Evolutionary conservation across 2,113 vertebrate genomes (phyloP).

Genomic region (Chloropsis cyanopogon): DNA sequence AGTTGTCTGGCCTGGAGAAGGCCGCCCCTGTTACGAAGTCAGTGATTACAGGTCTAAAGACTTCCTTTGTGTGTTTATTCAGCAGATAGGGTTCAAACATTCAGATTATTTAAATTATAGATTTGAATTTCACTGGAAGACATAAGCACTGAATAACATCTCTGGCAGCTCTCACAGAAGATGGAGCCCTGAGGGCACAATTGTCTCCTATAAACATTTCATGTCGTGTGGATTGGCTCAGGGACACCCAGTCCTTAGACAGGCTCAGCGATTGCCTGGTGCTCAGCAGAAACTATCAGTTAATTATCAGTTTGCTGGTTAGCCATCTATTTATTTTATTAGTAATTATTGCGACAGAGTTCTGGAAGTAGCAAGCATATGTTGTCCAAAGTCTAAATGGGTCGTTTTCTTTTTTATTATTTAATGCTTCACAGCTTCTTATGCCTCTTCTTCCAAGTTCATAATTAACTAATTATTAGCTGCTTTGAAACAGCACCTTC

Average conservation of each 20-base stretch:
- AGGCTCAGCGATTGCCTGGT: constrained; percentile 66
- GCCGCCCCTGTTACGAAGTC: constrained; percentile 83
- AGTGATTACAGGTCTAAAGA: constrained; percentile 95
- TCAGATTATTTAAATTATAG: constrained; percentile 96
- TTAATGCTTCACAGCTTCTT: constrained; percentile 74
- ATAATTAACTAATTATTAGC: constrained; percentile 89
- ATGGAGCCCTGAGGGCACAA: constrained; percentile 82
- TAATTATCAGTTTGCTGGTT: constrained; percentile 88
- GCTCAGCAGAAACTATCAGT: constrained; percentile 82
- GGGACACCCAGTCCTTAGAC: constrained; percentile 71
- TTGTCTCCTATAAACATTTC: constrained; percentile 85
- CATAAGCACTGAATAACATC: constrained; percentile 85
- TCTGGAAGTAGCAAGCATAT: constrained; percentile 70
- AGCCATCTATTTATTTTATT: constrained; percentile 88
- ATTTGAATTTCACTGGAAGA: constrained; percentile 90
- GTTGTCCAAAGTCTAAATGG: constrained; percentile 82
- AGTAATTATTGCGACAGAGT: constrained; percentile 84
- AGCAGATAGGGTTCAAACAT: constrained; percentile 93
- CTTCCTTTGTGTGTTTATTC: constrained; percentile 94
- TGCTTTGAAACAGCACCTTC: constrained; percentile 77
- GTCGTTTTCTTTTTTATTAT: constrained; percentile 71
- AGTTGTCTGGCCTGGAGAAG: constrained; percentile 97
- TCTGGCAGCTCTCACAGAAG: constrained; percentile 82
- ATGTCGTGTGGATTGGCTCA: constrained; percentile 74
- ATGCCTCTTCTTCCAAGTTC: constrained; percentile 78